Base-by-base conservation (phyloP, 2,113 vertebrate species). In the Thermophis baileyi region DNA sequence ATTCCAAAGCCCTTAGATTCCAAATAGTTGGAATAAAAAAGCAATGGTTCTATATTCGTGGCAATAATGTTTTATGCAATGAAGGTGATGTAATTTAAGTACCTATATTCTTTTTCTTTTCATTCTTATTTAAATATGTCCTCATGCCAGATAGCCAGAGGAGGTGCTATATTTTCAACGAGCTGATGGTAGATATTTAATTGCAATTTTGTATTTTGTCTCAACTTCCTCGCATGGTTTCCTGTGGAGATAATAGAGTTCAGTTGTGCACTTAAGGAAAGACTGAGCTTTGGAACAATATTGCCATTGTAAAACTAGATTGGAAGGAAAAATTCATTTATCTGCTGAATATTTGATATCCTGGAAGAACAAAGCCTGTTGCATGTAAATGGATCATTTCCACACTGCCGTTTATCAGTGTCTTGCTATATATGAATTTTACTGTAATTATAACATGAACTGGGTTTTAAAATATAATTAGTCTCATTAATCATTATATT, bases 381-480 rank as follows among this genome's bases (percentile, higher is more conserved):
- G 94, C 60, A 2, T 92, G 6, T 54, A 91, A 94, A 94, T 57
- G n/a, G 12, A 89, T 40, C 24, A 40, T 74, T 94, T 47, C 14
- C 40, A 89, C 47, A 74, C 51, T 92, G 1, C 1, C 93, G 5
- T 93, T 50, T 92, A 92, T 93, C 51, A 54, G 89, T 60, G 14
- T 60, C n/a, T 81, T 90, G 35, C 49, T 93, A 5, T 93, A 87
- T 92, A 63, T 4, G 24, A 74, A 94, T 91, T 89, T 92, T 53
- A 6, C 92, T 49, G 89, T 92, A 94, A 95, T 95, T 95, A 92
- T 49, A 90, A 3, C 24, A 92, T 40, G 20, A 92, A 90, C 57
- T 91, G 90, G 16, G 90, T 94, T 53, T 95, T 94, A 53, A 89
- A 54, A 0, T 57, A 27, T 89, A 89, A 95, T 91, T 55, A 93